Percentiles rank a stretch among this genome's conserved stretches.
Conservation (phyloP, 2,888 invertebrate species). For the Dysmachus trigonus region DNA sequence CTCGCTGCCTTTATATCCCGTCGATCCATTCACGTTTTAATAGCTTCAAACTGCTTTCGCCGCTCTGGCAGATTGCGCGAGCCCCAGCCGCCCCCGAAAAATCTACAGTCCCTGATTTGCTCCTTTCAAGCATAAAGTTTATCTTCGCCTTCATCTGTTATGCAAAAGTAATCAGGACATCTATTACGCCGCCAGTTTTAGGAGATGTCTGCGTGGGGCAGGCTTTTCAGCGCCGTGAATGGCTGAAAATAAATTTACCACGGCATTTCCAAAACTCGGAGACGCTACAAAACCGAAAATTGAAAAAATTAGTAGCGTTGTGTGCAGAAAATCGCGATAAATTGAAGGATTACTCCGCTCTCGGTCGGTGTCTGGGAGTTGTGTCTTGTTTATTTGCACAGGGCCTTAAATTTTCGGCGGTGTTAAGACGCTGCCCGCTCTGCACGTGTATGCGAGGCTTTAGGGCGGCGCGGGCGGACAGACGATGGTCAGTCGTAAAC, state of each 20-base stretch:
- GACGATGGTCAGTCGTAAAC: background rate
- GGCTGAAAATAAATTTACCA: background rate
- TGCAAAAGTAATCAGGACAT: conserved; percentile 44
- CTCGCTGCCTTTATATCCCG: background rate
- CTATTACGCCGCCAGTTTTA: conserved; percentile 35
- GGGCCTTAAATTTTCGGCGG: background rate
- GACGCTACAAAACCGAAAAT: conserved; percentile 15
- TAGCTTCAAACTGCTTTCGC: conserved; percentile 1
- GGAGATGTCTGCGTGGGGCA: background rate
- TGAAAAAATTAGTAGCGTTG: conserved; percentile 12
- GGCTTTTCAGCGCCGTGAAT: conserved; percentile 6
- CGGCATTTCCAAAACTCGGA: background rate
- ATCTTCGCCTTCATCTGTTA: conserved; percentile 36
- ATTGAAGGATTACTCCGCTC: conserved; percentile 10
- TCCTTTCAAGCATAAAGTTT: conserved; percentile 42
- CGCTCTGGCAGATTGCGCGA: background rate
- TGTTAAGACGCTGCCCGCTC: no score
- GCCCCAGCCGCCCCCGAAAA: background rate
- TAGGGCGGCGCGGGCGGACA: no score
- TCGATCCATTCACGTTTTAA: conserved; percentile 17
- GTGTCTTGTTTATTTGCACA: background rate
- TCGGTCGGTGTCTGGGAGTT: background rate
- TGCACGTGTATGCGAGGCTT: background rate
- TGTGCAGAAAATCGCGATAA: conserved; percentile 7
- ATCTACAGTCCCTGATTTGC: conserved; percentile 23